Conservation (phyloP, 2,113 vertebrate genomes). For the Silurus asotus region DNA sequence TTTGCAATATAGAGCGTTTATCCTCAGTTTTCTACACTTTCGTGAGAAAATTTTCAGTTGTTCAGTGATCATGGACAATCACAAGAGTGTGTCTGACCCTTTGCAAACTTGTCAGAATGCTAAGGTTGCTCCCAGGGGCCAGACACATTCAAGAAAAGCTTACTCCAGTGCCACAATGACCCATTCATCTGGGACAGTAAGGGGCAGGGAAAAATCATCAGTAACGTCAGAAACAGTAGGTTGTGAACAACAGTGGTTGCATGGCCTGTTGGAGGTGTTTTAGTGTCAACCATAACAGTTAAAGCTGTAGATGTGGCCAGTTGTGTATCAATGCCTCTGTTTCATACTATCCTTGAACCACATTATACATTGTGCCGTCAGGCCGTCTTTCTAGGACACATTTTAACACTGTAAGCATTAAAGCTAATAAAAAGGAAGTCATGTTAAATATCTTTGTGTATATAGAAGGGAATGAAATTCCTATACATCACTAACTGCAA, state of each 20-base stretch:
- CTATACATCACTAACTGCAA: not conserved
- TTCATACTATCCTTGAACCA: not conserved
- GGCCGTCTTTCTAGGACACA: not conserved
- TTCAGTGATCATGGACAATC: not conserved
- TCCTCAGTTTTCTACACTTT: not conserved
- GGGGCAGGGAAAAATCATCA: not conserved
- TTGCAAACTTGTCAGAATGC: not conserved
- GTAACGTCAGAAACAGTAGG: not conserved
- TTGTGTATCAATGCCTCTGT: not conserved
- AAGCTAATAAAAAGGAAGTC: not conserved
- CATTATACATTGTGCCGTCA: not conserved
- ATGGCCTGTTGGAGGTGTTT: not conserved
- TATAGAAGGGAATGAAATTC: not conserved
- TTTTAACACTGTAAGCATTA: not conserved
- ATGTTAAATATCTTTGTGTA: not conserved
- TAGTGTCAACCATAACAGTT: not conserved
- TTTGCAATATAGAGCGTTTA: not conserved
- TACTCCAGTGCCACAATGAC: conserved; percentile 1
- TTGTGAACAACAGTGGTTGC: not conserved
- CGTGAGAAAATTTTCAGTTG: not conserved
- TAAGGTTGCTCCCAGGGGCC: not conserved
- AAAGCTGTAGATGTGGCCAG: not conserved
- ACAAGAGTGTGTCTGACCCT: conserved; percentile 11
- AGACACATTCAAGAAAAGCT: not conserved
- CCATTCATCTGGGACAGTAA: not conserved